These are phyloP conservation scores for Argynnis bischoffii DNA, from an alignment of 2,888 invertebrate species.

Conservation along the genomic window DNA sequence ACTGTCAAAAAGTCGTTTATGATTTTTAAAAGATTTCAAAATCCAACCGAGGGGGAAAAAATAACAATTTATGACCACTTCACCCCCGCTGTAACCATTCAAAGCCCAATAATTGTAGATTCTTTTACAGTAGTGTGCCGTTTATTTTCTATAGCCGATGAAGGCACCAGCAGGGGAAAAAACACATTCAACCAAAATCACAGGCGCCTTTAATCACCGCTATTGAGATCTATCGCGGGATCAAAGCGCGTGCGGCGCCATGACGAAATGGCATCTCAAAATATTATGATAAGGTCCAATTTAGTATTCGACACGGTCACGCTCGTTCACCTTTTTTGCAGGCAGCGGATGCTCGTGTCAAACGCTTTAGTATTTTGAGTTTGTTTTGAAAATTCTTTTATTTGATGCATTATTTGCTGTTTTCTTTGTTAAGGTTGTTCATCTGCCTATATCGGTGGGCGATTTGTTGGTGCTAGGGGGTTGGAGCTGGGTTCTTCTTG, in stretches of 20 bases:
- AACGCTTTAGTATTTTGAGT: slow-evolving; percentile 82
- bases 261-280: slow-evolving; percentile 69
- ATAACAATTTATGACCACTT: slow-evolving; percentile 80
- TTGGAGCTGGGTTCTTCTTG: slow-evolving; percentile 67
- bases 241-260: slow-evolving; percentile 69
- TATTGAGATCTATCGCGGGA: slow-evolving; percentile 82
- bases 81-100: slow-evolving; percentile 82
- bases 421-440: slow-evolving; percentile 72
- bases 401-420: slow-evolving; percentile 79
- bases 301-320: slow-evolving; percentile 63
- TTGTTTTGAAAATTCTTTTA: slow-evolving; percentile 84
- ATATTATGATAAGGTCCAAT: slow-evolving; percentile 70
- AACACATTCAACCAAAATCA: slow-evolving; percentile 80
- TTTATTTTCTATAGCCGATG: slow-evolving; percentile 76
- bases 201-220: slow-evolving; percentile 83
- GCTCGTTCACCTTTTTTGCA: slow-evolving; percentile 67
- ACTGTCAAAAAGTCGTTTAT: slow-evolving; percentile 65
- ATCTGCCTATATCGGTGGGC: slow-evolving; percentile 70
- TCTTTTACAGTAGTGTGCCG: slow-evolving; percentile 82
- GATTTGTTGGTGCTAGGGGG: slow-evolving; percentile 67
- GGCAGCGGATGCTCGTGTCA: slow-evolving; percentile 82
- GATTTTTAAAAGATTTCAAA: slow-evolving; percentile 76
- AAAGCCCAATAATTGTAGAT: slow-evolving; percentile 82
- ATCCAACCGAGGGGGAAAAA: slow-evolving; percentile 60
- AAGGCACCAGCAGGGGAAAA: slow-evolving; percentile 69